Base-by-base conservation (phyloP, 1,140 invertebrate genomes). In the Pseudomyrmex gracilis region DNA sequence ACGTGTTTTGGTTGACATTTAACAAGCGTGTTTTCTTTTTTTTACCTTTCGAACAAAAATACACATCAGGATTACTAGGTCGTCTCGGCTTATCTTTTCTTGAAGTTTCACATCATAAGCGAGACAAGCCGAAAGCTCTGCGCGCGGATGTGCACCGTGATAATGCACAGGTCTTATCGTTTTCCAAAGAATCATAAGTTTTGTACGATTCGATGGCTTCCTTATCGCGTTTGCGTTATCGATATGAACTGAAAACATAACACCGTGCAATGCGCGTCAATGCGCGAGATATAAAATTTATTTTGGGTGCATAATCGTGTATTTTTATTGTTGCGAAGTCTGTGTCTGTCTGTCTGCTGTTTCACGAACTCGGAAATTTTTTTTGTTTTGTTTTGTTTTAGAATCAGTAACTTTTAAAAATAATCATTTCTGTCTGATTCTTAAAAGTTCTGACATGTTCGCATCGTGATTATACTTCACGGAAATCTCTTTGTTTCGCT, bases 121-220 rank as follows among this genome's bases (percentile, higher is more conserved):
- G 22, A 34, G 34, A 34, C 34, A 71, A n/a, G 12, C 43, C 20
- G n/a, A 34, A 57, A n/a, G 8, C 12, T 43, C n/a, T 57, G 15
- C 12, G 49, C 45, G 8, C 55, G 17, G 47, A 67, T 49, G 45
- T 67, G 64, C 12, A 67, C 45, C 20, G n/a, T 47, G 51, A 71
- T 71, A 71, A 71, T 57, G 53, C 51, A 71, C 2, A 8, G 51
- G 13, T 34, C n/a, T 73, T 58, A 58, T 73, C 34, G 53, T 5
- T 73, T 73, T 43, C 53, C 49, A 70, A 57, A 73, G 34, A 73
- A 45, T 73, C 8, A 1, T 43, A 55, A 55, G n/a, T 43, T 70
- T 70, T 9, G 7, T 24, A 53, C 51, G 49, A 70, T 53, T 55
- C 3, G n/a, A 1, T 51, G 13, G 2, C 5, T 68, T 68, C 2